Evolutionary conservation across 2,113 vertebrate genomes (phyloP), one percentile per base, ranked within the genome.

Genomic region (Burhinus oedicnemus): DNA sequence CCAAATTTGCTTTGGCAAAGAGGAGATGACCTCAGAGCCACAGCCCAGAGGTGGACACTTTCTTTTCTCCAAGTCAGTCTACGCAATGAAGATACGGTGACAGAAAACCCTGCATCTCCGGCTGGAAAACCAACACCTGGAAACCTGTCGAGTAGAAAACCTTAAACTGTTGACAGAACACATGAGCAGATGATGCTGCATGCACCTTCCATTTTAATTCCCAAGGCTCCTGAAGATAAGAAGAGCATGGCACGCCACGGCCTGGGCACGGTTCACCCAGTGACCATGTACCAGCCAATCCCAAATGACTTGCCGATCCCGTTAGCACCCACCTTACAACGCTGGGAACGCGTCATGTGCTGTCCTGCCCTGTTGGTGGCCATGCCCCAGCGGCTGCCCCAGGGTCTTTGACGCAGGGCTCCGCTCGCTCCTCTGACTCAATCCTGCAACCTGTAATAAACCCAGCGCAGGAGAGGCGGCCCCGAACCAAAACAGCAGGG

Each of bases 261-360:
- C 30, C 40, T 40, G 76, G 71, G 80, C 58, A 80, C 30, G 21
- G 74, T 10, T 57, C 51, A 16, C 61, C 36, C 80, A 23, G 15
- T 11, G 36, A 66, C 30, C 54, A 6, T 0, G 0, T 6, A n/a
- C 57, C 15, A 3, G 55, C 10, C 3, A 5, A 40, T 9, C 58
- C 79, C 65, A 32, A 70, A 54, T 4, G 12, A 17, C 21, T 14
- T 2, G 1, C 18, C 2, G 1, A 15, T 5, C 40, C 36, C 1
- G 0, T 12, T 14, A 62, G 54, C n/a, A 62, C 16, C 52, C 47
- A 15, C 62, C 4, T 0, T 1, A 2, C 11, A 20, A 36, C 0
- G 15, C 32, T 30, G 54, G 44, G 54, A 32, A 34, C 2, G 38
- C 2, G 38, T 0, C 18, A 34, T 2, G 9, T 2, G 4, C n/a